Conservation (phyloP, 1,140 invertebrate genomes). For the Listronotus bonariensis region DNA sequence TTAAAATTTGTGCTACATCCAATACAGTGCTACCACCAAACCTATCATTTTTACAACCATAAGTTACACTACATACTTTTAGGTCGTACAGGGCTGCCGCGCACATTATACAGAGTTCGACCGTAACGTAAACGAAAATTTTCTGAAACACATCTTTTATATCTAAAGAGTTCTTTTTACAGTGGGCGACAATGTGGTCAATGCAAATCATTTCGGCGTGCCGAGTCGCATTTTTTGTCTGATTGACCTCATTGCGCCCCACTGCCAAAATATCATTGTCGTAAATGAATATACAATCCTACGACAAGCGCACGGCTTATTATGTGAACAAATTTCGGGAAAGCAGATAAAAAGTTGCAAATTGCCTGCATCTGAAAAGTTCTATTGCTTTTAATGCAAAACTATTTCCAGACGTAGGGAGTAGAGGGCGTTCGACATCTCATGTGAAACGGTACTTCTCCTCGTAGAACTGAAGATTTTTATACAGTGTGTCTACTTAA, state of each 20-base stretch:
- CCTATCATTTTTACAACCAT: conserved; percentile 93
- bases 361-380: no score
- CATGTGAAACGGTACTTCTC: no score
- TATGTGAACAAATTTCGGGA: no score
- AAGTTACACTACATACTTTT: conserved; percentile 77
- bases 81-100: conserved; percentile 84
- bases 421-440: no score
- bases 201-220: conserved; percentile 97
- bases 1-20: conserved; percentile 68
- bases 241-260: conserved; percentile 84
- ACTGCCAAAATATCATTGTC: conserved; percentile 71
- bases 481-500: no score
- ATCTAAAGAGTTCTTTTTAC: conserved; percentile 62
- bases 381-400: no score
- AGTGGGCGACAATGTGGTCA: conserved; percentile 76
- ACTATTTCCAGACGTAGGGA: no score
- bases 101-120: conserved; percentile 99
- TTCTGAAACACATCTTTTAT: conserved; percentile 68
- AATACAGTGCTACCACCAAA: conserved; percentile 96
- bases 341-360: no score
- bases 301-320: no score
- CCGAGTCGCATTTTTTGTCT: conserved; percentile 91
- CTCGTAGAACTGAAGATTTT: no score
- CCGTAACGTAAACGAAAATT: conserved; percentile 84
- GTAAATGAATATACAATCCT: conserved; percentile 88